These are phyloP conservation scores for Diploptera punctata DNA, from an alignment of 2,888 invertebrate species.

Conservation along the genomic window DNA sequence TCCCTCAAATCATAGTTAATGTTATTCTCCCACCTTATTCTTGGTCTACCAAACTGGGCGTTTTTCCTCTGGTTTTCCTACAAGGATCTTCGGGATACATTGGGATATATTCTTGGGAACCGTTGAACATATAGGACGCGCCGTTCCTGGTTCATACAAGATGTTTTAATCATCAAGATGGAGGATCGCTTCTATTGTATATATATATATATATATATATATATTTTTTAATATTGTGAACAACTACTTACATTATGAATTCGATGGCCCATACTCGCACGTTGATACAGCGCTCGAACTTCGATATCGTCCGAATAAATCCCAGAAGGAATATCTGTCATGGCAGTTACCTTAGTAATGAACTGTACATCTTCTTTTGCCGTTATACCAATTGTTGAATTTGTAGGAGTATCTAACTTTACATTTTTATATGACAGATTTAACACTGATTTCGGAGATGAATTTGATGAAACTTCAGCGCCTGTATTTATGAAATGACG, in stretches of 20 bases:
- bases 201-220: no score
- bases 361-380: not conserved
- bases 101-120: no score
- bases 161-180: no score
- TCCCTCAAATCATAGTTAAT: no score
- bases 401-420: not conserved
- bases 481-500: constrained; percentile 29
- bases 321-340: constrained; percentile 16
- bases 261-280: not conserved
- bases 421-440: not conserved
- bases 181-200: no score
- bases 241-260: constrained; percentile 1
- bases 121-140: no score
- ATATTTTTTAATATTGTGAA: no score
- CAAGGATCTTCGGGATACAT: no score
- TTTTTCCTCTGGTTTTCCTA: no score
- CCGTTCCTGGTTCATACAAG: no score
- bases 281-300: not conserved
- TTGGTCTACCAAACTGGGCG: no score
- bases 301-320: constrained; percentile 16
- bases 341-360: not conserved
- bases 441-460: not conserved
- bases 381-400: not conserved
- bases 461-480: constrained; percentile 4
- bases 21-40: no score